Evolutionary conservation across 2,888 invertebrate species (phyloP), one percentile per base, ranked within the genome.

Genomic region (Polydrusus pterygomalis): DNA sequence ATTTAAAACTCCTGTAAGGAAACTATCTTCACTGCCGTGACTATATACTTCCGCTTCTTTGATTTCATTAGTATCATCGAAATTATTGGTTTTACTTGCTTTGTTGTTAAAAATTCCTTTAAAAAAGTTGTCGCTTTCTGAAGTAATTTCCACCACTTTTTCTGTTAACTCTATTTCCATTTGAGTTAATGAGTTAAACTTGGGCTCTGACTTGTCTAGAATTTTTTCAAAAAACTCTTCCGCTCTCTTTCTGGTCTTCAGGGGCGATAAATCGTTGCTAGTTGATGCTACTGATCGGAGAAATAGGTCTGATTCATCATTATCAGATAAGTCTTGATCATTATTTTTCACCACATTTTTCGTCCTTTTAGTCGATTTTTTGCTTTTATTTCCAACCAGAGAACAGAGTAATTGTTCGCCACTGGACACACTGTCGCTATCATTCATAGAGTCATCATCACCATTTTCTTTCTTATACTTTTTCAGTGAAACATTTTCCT

Each of bases 231-330:
- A 56, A 15, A 56, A 34, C 6, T 15, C 25, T 15, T 34, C 15
- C n/a, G 56, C n/a, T 56, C n/a, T 56, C 1, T 34, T 25, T 8
- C 58, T 38, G 17, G 17, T 17, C 17, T 60, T 38, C 5, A 60
- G 0, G 5, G 38, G 38, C 6, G 38, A n/a, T 2, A 38, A 17
- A 17, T 38, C 17, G 30, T 9, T 45, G 17, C 20, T 49, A 13
- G 43, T 9, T 7, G 67, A 7, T n/a, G 67, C 60, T 13, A 73
- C 58, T 1, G 38, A 65, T 43, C 38, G 60, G 18, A 73, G 20
- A 54, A 73, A 73, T 13, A 47, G 6, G 13, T 73, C 73, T 8
- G 65, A 58, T 15, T 73, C 73, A 56, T 72, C 71, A 15, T 43
- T 30, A 30, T 30, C 30, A 2, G 30, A 34, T 6, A 34, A 15